Conservation (phyloP, 92 coral and sea anemone genomes). For the Isaurus tuberculatus region DNA sequence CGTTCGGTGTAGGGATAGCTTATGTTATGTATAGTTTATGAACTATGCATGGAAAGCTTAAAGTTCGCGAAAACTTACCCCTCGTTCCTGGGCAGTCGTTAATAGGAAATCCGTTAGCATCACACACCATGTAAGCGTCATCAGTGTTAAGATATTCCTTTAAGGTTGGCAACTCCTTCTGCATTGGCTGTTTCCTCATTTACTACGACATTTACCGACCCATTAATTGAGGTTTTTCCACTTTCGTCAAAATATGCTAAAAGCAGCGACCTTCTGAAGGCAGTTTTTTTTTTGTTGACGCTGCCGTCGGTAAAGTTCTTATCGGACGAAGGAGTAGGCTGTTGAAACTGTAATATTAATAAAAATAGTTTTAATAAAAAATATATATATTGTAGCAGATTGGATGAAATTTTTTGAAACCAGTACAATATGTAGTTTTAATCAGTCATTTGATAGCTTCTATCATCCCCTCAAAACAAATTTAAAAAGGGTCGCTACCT, state of each 20-base stretch:
- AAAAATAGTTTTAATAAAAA: too few relatives aligned
- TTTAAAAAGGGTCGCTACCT: too few relatives aligned
- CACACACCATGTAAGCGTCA: background rate
- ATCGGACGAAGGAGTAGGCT: background rate
- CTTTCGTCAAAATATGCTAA: background rate
- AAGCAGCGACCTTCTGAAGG: background rate
- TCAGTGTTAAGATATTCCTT: background rate
- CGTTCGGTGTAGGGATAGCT: background rate
- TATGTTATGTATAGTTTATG: too few relatives aligned
- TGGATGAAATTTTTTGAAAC: too few relatives aligned
- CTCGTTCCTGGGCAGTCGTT: slow-evolving; percentile 25
- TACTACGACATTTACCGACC: background rate
- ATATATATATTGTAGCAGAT: too few relatives aligned
- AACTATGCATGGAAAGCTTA: too few relatives aligned
- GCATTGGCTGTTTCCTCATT: slow-evolving; percentile 19
- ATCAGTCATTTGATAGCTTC: too few relatives aligned
- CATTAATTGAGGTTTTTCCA: background rate
- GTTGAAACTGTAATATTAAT: background rate
- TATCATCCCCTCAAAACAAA: too few relatives aligned
- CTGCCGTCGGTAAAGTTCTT: background rate
- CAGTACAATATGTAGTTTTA: too few relatives aligned
- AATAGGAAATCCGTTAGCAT: slow-evolving; percentile 11
- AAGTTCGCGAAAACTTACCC: background rate
- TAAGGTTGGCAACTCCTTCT: background rate
- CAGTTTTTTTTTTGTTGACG: background rate